Percentiles rank a stretch among this genome's conserved stretches.
Evolutionary conservation across 2,888 invertebrate species (phyloP).

Genomic region (Melikaiella ostensackeni): DNA sequence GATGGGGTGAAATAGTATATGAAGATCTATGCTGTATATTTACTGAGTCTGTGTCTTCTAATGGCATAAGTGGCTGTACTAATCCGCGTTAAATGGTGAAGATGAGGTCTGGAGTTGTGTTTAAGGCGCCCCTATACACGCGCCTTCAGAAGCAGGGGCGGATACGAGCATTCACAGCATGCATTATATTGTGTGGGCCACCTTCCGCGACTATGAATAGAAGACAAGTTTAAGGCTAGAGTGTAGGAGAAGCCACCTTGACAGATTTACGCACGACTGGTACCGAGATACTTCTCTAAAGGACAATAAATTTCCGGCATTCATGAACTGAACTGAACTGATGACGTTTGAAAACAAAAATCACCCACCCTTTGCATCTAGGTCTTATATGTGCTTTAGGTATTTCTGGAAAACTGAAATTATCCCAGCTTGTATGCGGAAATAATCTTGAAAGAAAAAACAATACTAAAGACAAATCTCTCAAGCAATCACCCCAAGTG

Average conservation of each 20-base stretch:
- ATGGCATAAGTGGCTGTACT: conserved; percentile 1
- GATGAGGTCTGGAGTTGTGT: conserved; percentile 17
- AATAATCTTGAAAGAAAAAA: background rate
- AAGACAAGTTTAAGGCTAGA: conserved; percentile 67
- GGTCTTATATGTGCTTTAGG: background rate
- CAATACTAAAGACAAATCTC: no score
- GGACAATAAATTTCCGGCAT: conserved; percentile 2
- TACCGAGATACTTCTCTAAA: conserved; percentile 34
- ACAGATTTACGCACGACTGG: conserved; percentile 44
- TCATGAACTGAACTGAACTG: background rate
- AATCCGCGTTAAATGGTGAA: conserved; percentile 28
- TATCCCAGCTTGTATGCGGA: background rate
- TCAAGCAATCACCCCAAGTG: no score
- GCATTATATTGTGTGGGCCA: conserved; percentile 60
- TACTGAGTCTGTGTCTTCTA: conserved; percentile 14
- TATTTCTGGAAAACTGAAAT: background rate
- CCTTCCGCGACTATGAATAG: conserved; percentile 64
- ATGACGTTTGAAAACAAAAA: background rate
- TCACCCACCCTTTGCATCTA: background rate
- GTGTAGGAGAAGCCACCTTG: conserved; percentile 43
- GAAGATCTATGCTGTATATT: background rate
- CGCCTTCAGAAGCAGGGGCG: conserved; percentile 44
- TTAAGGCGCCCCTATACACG: conserved; percentile 39
- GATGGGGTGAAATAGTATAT: background rate
- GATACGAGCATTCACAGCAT: conserved; percentile 60